These are phyloP conservation scores for Pycnomerus fuliginosus DNA, from an alignment of 2,888 invertebrate genomes.

Conservation along the genomic window DNA sequence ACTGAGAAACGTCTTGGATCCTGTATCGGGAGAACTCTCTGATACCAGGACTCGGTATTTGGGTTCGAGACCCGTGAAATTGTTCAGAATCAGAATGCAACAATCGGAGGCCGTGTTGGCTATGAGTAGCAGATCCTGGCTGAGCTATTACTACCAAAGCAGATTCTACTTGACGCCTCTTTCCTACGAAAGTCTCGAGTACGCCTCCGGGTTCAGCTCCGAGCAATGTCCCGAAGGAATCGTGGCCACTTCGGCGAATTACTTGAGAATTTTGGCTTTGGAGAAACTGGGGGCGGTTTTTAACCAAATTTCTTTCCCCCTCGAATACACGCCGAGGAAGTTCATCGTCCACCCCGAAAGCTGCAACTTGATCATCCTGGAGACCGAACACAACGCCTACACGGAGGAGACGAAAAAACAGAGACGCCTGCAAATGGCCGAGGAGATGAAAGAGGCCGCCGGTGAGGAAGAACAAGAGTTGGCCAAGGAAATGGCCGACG, in stretches of 20 bases:
- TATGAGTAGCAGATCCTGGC: constrained; percentile 97
- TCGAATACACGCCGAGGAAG: constrained; percentile 94
- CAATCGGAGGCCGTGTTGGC: constrained; percentile 95
- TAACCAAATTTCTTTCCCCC: constrained; percentile 89
- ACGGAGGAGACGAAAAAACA: constrained; percentile 95
- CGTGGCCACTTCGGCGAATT: constrained; percentile 98
- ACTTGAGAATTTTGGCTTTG: constrained; percentile 92
- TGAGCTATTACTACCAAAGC: constrained; percentile 98
- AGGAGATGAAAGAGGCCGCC: constrained; percentile 97
- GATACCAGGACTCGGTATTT: constrained; percentile 97
- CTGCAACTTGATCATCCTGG: constrained; percentile 85
- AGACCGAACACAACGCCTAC: constrained; percentile 98
- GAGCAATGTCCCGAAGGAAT: constrained; percentile 99
- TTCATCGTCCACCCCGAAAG: constrained; percentile 92
- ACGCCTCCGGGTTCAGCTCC: constrained; percentile 93
- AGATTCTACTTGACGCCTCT: constrained; percentile 92
- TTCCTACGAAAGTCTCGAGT: constrained; percentile 95
- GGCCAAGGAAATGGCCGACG: constrained; percentile 96
- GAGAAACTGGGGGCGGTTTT: constrained; percentile 99
- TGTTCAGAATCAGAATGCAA: constrained; percentile 92
- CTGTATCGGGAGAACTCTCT: constrained; percentile 93
- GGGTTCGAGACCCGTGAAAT: constrained; percentile 85
- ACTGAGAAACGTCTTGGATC: constrained; percentile 90
- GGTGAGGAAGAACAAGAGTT: constrained; percentile 94
- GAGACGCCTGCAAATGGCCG: constrained; percentile 91